Percentiles rank a stretch among this genome's conserved stretches.
Conservation (phyloP, 2,797 vertebrate species). For the Enteromius unitaeniatus region DNA sequence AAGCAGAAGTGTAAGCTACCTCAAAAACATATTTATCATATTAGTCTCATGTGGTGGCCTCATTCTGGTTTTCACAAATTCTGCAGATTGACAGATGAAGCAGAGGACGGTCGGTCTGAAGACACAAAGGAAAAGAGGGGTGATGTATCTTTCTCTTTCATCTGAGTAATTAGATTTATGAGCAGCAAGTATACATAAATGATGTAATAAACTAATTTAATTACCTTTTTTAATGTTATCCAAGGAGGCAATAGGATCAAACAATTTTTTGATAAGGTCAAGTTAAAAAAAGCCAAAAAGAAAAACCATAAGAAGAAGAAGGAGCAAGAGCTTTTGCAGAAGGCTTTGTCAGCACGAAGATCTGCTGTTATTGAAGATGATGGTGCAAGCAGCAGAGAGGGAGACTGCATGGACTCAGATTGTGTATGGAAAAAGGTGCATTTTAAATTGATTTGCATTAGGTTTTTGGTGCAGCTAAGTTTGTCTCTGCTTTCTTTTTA, state of each 20-base stretch:
- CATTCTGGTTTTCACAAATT: slow-evolving; percentile 27
- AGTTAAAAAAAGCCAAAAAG: slow-evolving; percentile 72
- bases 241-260: slow-evolving; percentile 73
- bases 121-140: slow-evolving; percentile 70
- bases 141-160: slow-evolving; percentile 53
- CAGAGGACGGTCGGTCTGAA: slow-evolving; percentile 46
- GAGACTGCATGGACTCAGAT: slow-evolving; percentile 67
- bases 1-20: slow-evolving; percentile 53
- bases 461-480: not conserved
- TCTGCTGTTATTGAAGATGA: slow-evolving; percentile 48
- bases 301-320: slow-evolving; percentile 69
- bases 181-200: not conserved
- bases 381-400: slow-evolving; percentile 63
- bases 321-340: slow-evolving; percentile 57
- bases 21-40: not conserved
- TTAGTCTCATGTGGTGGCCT: not conserved
- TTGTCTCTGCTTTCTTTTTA: slow-evolving; percentile 61
- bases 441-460: not conserved
- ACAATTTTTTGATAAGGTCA: slow-evolving; percentile 72
- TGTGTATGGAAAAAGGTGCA: slow-evolving; percentile 63
- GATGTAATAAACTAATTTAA: not conserved
- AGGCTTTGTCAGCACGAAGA: slow-evolving; percentile 19
- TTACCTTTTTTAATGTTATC: not conserved
- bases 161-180: not conserved
- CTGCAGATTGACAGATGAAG: slow-evolving; percentile 61